phyloP scores from a whole-genome alignment of 2,888 invertebrate species.

The Imbricaverruca yamaguchii region DNA sequence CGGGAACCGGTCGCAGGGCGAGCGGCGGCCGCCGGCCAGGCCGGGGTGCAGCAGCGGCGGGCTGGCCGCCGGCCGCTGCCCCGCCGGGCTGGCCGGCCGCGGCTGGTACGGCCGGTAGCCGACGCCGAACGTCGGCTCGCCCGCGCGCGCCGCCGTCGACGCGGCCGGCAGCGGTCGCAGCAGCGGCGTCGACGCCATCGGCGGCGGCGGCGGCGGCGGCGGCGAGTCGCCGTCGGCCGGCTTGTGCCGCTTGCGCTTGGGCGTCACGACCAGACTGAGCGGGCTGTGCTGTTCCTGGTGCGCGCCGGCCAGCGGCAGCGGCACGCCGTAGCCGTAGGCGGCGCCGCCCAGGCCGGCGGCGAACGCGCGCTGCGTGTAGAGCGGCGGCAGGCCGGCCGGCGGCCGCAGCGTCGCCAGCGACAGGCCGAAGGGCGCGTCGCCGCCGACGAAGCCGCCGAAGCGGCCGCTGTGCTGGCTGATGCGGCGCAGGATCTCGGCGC shows the following conservation, averaged over 20 bases:
- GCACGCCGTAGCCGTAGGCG: constrained; percentile 30
- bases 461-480: constrained; percentile 21
- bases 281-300: constrained; percentile 83
- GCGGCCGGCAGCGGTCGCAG: too few species aligned
- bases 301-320: constrained; percentile 29
- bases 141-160: background rate
- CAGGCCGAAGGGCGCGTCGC: background rate
- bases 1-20: constrained; percentile 29
- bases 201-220: constrained; percentile 52
- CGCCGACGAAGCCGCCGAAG: background rate
- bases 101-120: background rate
- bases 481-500: constrained; percentile 11
- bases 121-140: background rate
- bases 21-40: constrained; percentile 53
- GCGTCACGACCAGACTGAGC: constrained; percentile 85
- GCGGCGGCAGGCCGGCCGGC: background rate
- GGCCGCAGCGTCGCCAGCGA: background rate
- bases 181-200: background rate
- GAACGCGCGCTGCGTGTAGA: background rate
- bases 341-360: constrained; percentile 26
- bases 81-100: background rate
- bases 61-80: background rate
- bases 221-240: constrained; percentile 84
- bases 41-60: constrained; percentile 60
- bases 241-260: constrained; percentile 95